These are phyloP conservation scores for Bos javanicus DNA, from an alignment of 2,113 vertebrate species.

Conservation along the genomic window DNA sequence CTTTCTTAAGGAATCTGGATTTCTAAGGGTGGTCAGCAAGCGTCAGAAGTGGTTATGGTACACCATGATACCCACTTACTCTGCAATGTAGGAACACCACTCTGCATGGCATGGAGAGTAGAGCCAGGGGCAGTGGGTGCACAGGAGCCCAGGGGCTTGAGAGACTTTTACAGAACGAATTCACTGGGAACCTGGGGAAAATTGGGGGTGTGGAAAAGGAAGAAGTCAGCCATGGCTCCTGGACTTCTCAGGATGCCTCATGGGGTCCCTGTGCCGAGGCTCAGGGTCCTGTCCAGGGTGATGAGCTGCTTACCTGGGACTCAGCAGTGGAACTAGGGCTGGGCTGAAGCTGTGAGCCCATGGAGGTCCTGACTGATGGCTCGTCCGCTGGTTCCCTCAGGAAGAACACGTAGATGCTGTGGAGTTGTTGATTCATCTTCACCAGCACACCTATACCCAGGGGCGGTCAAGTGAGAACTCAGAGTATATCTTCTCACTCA, in stretches of 20 bases:
- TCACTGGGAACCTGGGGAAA: background rate
- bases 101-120: background rate
- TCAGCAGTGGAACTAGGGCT: background rate
- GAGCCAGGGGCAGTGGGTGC: background rate
- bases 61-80: fast-evolving
- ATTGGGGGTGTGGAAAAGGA: background rate
- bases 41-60: too few species aligned
- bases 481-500: background rate
- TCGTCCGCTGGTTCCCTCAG: background rate
- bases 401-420: background rate
- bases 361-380: background rate
- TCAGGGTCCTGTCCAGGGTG: background rate
- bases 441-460: background rate
- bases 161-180: background rate
- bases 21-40: background rate
- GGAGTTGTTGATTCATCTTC: background rate
- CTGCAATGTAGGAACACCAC: background rate
- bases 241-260: background rate
- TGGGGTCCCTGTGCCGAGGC: background rate
- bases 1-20: background rate
- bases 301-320: background rate
- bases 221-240: background rate
- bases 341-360: background rate
- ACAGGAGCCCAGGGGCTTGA: background rate
- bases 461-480: background rate